phyloP scores from a whole-genome alignment of 2,888 invertebrate genomes.

The Mimumesa dahlbomi region DNA sequence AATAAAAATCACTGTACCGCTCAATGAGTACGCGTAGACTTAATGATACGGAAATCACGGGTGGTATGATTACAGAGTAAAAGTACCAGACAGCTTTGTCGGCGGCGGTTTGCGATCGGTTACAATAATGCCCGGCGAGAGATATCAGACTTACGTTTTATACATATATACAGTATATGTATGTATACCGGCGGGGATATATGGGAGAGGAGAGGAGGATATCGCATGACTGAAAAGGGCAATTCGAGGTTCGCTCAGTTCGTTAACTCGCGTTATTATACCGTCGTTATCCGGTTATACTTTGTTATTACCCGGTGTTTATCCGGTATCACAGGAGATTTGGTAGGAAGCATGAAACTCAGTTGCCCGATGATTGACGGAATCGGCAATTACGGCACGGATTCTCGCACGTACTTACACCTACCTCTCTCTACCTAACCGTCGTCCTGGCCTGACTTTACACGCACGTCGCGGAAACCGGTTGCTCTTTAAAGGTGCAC shows the following conservation, averaged over 20 bases:
- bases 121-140: constrained; percentile 49
- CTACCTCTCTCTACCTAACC: constrained; percentile 44
- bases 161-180: neutral
- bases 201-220: too few relatives aligned
- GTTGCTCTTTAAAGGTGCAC: constrained; percentile 70
- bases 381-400: constrained; percentile 60
- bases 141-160: constrained; percentile 37
- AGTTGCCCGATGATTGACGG: constrained; percentile 61
- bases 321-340: constrained; percentile 42
- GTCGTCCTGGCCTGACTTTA: constrained; percentile 33
- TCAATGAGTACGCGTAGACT: constrained; percentile 12
- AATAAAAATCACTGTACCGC: neutral
- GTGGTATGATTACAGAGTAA: constrained; percentile 39
- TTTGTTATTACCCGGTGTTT: constrained; percentile 61
- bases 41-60: constrained; percentile 36
- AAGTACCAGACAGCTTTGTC: constrained; percentile 40
- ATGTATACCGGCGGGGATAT: too few relatives aligned
- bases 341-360: constrained; percentile 27
- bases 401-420: constrained; percentile 63
- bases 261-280: constrained; percentile 59
- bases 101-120: constrained; percentile 33
- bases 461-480: constrained; percentile 70
- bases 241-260: constrained; percentile 50
- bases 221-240: constrained; percentile 49
- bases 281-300: constrained; percentile 56